Evolutionary conservation across 2,113 vertebrate species (phyloP).

Genomic region (Benitochromis conjunctus): DNA sequence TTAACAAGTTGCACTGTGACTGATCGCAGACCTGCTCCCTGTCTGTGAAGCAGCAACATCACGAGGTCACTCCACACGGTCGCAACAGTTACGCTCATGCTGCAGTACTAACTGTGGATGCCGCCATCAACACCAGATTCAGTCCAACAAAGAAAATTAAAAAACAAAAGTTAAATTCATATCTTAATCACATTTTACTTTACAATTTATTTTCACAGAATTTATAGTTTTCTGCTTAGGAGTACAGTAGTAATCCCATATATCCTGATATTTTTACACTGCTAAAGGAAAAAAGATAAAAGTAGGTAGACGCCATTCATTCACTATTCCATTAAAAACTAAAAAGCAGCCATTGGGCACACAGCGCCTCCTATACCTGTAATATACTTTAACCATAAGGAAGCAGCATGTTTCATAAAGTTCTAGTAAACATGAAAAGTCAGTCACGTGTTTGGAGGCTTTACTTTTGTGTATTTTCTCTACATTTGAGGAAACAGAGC

Average conservation of each 20-base stretch:
- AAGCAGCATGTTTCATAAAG: background rate
- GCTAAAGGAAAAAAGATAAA: background rate
- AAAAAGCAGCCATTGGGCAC: background rate
- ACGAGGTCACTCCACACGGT: too few species aligned
- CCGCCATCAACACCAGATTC: too few species aligned
- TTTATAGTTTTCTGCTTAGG: background rate
- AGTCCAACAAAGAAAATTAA: too few species aligned
- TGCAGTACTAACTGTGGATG: too few species aligned
- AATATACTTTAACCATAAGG: background rate
- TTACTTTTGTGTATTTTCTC: background rate
- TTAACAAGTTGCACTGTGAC: too few species aligned
- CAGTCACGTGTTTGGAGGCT: background rate
- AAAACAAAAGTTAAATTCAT: too few species aligned
- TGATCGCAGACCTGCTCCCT: too few species aligned
- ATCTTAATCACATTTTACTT: too few species aligned
- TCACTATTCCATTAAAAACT: background rate
- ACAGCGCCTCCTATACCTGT: background rate
- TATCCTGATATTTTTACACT: rapidly evolving
- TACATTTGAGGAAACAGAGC: background rate
- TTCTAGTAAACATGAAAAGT: background rate
- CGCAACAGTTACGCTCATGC: too few species aligned
- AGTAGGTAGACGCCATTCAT: background rate
- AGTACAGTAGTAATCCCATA: background rate
- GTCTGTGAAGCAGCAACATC: too few species aligned
- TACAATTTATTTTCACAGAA: background rate